Evolutionary conservation across 2,888 invertebrate species (phyloP), one percentile per base, ranked within the genome.

Genomic region (Callosobruchus maculatus): DNA sequence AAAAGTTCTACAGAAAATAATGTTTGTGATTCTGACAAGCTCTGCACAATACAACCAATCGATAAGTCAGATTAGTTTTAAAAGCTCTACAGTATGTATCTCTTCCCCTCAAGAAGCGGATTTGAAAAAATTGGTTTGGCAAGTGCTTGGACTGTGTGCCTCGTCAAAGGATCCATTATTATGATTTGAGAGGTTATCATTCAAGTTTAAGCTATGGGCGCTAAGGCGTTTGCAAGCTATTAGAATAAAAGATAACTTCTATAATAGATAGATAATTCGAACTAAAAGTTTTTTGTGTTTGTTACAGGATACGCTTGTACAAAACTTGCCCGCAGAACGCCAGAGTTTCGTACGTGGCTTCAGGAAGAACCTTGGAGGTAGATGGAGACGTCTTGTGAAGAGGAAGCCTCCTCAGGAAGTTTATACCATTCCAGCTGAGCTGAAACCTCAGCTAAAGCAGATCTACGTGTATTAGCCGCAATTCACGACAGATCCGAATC

Each of bases 391-490:
- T 84, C 90, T 95, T 83, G 94, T 95, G 81, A 94, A 94, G 87
- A 93, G 93, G 91, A 95, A 95, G 89, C 92, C 94, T 79, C 92
- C 92, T 85, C 92, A 93, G 87, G 93, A 94, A 86, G 91, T 92
- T 80, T 94, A 94, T 89, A 92, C 93, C 87, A 95, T 95, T 89
- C 95, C 95, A 82, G 94, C 95, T 75, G 95, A 95, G 89, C 90
- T 95, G 84, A 94, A 94, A 87, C 94, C 95, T 82, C 95, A 95
- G 89, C 91, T 95, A 82, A 95, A 95, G 89, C 93, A 94, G 86
- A 95, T 95, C 85, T 95, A 95, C 88, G 95, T 95, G 86, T 95
- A 95, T 89, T 95, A 80, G 75, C 73, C 77, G 13, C 49, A 70
- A 70, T 70, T 74, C 75, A 21, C 73, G 74, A 70, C 72, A 70